A percentile compares a stretch with the other conserved stretches of the same genome.
These are phyloP conservation scores for Drosophila antonietae DNA, from an alignment of 2,888 invertebrate species.

Conservation along the genomic window DNA sequence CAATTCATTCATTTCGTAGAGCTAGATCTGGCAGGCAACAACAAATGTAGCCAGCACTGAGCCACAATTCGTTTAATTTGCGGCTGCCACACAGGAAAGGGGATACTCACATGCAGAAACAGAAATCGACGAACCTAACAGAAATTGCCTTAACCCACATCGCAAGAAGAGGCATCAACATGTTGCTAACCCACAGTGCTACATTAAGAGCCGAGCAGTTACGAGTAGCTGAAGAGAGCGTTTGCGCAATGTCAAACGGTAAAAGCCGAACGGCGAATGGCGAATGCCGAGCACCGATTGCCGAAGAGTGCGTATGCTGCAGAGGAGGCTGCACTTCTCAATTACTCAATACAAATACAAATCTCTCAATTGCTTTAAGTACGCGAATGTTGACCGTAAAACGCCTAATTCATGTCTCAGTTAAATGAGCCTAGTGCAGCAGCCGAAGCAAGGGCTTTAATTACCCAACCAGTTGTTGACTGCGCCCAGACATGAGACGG, in stretches of 20 bases:
- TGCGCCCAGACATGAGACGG: conserved; percentile 18
- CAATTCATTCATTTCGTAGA: conserved; percentile 49
- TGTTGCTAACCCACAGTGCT: conserved; percentile 74
- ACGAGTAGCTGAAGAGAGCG: conserved; percentile 37
- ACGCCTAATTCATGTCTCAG: conserved; percentile 76
- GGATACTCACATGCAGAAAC: not conserved
- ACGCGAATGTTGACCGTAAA: conserved; percentile 62
- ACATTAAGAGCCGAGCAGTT: conserved; percentile 27
- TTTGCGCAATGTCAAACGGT: conserved; percentile 48
- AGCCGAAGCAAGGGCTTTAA: conserved; percentile 54
- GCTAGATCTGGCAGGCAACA: conserved; percentile 41
- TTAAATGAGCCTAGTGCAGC: conserved; percentile 52
- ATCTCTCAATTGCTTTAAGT: conserved; percentile 54
- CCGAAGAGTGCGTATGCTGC: conserved; percentile 19
- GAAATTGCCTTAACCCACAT: conserved; percentile 70
- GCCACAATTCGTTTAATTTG: conserved; percentile 79
- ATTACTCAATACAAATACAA: conserved; percentile 62
- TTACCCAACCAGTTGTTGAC: conserved; percentile 45
- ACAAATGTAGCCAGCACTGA: conserved; percentile 73
- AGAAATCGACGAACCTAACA: conserved; percentile 63
- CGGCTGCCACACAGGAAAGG: conserved; percentile 44
- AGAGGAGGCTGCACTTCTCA: conserved; percentile 3
- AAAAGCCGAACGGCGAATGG: not conserved
- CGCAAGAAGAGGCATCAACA: conserved; percentile 57
- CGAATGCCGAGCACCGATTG: too few relatives aligned